Evolutionary conservation across 2,113 vertebrate species (phyloP).

Genomic region (Antigone vipio): DNA sequence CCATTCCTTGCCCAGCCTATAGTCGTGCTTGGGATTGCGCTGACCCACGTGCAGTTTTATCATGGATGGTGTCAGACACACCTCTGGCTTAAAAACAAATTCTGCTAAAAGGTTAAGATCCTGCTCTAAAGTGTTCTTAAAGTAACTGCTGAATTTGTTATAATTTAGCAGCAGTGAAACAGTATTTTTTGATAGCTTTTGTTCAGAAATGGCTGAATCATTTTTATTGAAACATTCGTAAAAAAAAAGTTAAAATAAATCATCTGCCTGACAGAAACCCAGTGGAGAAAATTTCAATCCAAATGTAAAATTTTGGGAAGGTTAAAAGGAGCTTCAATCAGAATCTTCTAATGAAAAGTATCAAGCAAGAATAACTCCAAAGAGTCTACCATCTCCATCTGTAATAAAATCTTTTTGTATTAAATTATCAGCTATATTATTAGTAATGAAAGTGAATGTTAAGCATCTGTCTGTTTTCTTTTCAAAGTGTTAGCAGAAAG

Average conservation of each 20-base stretch:
- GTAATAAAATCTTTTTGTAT: background rate
- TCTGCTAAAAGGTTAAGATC: background rate
- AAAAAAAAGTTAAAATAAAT: background rate
- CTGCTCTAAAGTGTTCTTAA: background rate
- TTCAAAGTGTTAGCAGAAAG: background rate
- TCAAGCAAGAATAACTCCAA: background rate
- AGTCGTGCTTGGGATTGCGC: too few relatives aligned
- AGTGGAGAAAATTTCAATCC: background rate
- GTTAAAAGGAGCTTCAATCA: background rate
- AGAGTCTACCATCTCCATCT: background rate
- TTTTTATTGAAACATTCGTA: background rate
- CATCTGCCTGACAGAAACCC: background rate
- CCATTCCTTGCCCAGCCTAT: too few relatives aligned
- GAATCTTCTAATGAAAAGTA: background rate
- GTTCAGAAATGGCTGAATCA: background rate
- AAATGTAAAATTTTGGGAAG: background rate
- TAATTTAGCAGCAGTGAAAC: background rate
- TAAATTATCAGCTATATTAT: background rate
- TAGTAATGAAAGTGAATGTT: background rate
- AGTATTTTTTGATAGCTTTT: background rate
- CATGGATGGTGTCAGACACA: background rate
- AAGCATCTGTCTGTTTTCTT: background rate
- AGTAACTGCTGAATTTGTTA: background rate
- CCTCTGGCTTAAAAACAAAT: background rate
- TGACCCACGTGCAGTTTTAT: background rate